These are phyloP conservation scores for Diarsia dahlii DNA, from an alignment of 2,888 invertebrate genomes.

Conservation along the genomic window DNA sequence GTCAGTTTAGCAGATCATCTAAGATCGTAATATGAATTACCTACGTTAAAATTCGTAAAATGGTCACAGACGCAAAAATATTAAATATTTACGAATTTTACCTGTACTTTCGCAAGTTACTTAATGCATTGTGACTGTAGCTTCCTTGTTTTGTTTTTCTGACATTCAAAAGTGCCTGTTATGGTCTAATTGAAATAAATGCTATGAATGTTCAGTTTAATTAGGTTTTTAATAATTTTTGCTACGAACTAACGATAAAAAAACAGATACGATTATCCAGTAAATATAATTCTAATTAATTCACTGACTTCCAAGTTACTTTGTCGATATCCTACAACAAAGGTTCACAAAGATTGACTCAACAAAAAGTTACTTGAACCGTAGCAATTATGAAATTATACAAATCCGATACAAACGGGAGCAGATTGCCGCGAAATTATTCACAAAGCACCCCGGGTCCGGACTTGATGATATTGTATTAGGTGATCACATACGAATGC, in stretches of 20 bases:
- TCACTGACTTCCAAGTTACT: slow-evolving; percentile 8
- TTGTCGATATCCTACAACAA: slow-evolving; percentile 22
- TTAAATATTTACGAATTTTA: no score
- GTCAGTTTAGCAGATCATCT: no score
- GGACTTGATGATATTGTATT: slow-evolving; percentile 91
- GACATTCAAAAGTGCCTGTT: no score
- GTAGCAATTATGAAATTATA: slow-evolving; percentile 82
- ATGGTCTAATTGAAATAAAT: no score
- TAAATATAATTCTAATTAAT: slow-evolving; percentile 1
- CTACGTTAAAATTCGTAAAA: no score
- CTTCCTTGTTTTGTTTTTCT: no score
- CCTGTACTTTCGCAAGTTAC: no score
- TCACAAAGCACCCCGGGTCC: slow-evolving; percentile 87
- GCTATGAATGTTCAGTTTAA: no score
- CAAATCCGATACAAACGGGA: slow-evolving; percentile 86
- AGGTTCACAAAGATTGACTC: slow-evolving; percentile 36
- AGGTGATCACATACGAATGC: slow-evolving; percentile 91
- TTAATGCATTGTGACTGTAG: no score
- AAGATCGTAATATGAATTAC: no score
- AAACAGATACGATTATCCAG: not conserved
- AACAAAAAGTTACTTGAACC: slow-evolving; percentile 64
- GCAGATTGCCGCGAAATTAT: slow-evolving; percentile 91
- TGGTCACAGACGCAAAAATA: no score
- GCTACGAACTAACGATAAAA: not conserved
- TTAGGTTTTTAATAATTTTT: not conserved